Evolutionary conservation across 2,888 invertebrate species (phyloP), one percentile per base, ranked within the genome.

Genomic region (Eupithecia vulgata): DNA sequence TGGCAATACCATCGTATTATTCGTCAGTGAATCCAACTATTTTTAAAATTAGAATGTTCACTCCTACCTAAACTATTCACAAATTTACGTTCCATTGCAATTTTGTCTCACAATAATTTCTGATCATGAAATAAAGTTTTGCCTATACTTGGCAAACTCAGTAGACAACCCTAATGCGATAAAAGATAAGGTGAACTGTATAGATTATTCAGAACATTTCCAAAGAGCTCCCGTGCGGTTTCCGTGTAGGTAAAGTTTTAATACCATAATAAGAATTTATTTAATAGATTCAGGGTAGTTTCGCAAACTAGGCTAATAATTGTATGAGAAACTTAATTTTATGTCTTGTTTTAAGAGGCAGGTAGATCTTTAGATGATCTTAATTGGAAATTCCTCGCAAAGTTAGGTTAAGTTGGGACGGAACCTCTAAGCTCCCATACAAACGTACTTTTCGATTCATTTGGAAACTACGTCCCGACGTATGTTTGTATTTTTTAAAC

Each of bases 261-360:
- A 77, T 73, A 71, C 73, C 61, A 74, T 76, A 77, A 76, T 79
- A 78, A 78, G 74, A 78, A 77, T 79, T 77, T 76, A 76, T 78
- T 76, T 77, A 71, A 79, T 76, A 68, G 75, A 69, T 62, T 48
- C 25, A 48, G 67, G 25, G 57, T 25, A 61, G 64, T 71, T 74
- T 68, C 30, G 52, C 68, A 15, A 74, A 71, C 71, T 65, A 34
- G 57, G 66, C 57, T 68, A 71, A 68, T 48, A 67, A 65, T 71
- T 65, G 70, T 67, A 67, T 67, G 68, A 25, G 65, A 66, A 71
- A 74, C 37, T 74, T 68, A 21, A 64, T 57, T 73, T 73, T 67
- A 70, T 45, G 73, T 34, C 30, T 34, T 34, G 34, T 61, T 34
- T 61, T 61, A 57, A 21, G 57, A 25, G 57, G 57, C 57, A 57